Evolutionary conservation across 92 coral and sea anemone genomes (phyloP), one percentile per base, ranked within the genome.

Genomic region (Metridium senile): DNA sequence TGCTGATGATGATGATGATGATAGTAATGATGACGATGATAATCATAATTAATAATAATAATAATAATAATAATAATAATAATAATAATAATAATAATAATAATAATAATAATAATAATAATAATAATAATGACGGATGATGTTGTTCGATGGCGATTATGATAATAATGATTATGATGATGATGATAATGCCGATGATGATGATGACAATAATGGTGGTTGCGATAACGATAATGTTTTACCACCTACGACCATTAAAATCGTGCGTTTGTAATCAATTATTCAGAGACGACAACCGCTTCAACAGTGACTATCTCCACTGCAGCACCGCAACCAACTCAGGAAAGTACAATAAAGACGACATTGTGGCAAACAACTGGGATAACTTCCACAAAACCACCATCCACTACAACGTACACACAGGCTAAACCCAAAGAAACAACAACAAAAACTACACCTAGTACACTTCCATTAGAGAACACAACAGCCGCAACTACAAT

Each of bases 381-480:
- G 8, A 51, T 62, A 25, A 26, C 62, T 21, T 11, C 59, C 19
- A 20, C 58, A 20, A 25, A 9, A 27, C 45, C 62, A n/a, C 61
- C 76, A 54, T 16, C 75, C 8, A 47, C 34, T 69, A 35, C 74
- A 70, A 58, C n/a, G 20, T 18, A 33, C 30, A 28, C 52, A 27
- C 45, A 49, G 11, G 25, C 58, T 19, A 62, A 16, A 10, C 52
- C 26, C 65, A 59, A 59, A 1, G 26, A 59, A 20, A 59, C 29
- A 20, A 17, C 65, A 20, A 1, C 49, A 39, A 39, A 39, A 39
- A 39, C 49, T 13, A 39, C 49, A 13, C 13, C 49, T 26, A 59
- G 31, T 23, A 7, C 65, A 31, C 49, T 4, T 6, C 49, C 13
- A 39, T 39, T 39, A n/a, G n/a, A n/a, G n/a, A n/a, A n/a, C n/a